Evolutionary conservation across 2,113 vertebrate species (phyloP), one percentile per base, ranked within the genome.

Genomic region (Pyxicephalus adspersus): DNA sequence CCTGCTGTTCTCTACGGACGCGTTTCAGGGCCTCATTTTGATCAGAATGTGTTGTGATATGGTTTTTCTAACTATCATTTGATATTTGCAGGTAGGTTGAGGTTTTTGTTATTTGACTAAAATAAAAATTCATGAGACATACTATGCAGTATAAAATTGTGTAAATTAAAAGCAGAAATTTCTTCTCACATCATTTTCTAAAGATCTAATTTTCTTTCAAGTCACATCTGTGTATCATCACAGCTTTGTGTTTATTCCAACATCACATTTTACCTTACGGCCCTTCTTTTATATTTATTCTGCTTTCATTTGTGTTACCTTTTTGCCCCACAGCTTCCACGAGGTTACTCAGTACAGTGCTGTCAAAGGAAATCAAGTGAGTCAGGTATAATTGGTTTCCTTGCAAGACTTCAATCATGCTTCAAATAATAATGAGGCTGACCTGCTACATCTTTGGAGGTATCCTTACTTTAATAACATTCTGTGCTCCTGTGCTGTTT

Each of bases 311-410:
- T 29, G 9, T 52, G 51, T 45, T 45, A 45, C 38, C 38, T 64
- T 23, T 70, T 26, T 26, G 51, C 34, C 51, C 51, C 31, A 66
- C 34, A 66, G 64, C 23, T 31, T 38, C 26, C 17, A 17, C 19
- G 52, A 5, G 26, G 20, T 58, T 58, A 34, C 9, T 28, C 26
- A 16, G 20, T 58, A 58, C 15, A 38, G 15, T 20, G 16, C 23
- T 71, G 23, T 71, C 67, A 55, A 54, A 55, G 29, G 25, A 34
- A 57, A 58, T n/a, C 51, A 58, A 74, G 17, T 52, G 52, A 54
- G 28, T 58, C 31, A 61, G 5, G 8, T 60, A 23, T 45, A 60
- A 74, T 22, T 34, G 72, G 72, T 57, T 73, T 58, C 20, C 54
- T 31, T 72, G 31, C 38, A 50, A 23, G 9, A 34, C 34, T 68